Conservation (phyloP, 2,113 vertebrate genomes). For the Donacobius atricapilla region DNA sequence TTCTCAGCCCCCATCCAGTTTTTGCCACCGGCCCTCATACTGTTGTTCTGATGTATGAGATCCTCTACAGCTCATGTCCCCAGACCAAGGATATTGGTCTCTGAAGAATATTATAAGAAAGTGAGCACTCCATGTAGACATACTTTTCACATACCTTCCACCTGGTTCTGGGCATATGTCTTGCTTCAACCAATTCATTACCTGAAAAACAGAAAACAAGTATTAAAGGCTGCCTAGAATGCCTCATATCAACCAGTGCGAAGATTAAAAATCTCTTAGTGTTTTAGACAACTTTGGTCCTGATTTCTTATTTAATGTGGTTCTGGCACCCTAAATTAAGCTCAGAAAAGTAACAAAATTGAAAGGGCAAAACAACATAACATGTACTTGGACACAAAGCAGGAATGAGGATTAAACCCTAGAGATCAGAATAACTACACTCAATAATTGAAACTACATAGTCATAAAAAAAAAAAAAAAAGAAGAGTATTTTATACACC, state of each 20-base stretch:
- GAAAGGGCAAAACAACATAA: not conserved
- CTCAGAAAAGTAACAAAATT: not conserved
- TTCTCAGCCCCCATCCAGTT: not conserved
- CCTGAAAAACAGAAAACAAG: not conserved
- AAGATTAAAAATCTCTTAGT: not conserved
- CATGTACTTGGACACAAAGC: not conserved
- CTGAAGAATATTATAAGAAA: not conserved
- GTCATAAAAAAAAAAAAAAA: not conserved
- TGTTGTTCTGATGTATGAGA: not conserved
- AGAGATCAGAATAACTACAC: not conserved
- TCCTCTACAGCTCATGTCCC: not conserved
- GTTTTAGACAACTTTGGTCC: not conserved
- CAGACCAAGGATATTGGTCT: not conserved
- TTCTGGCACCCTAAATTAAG: not conserved
- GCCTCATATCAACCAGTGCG: not conserved
- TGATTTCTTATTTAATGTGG: not conserved
- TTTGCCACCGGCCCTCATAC: not conserved
- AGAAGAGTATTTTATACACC: not conserved
- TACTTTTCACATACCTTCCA: not conserved
- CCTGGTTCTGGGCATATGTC: not conserved
- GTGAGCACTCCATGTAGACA: not conserved
- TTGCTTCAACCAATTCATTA: not conserved
- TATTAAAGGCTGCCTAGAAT: not conserved
- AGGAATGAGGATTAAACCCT: not conserved
- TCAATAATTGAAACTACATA: not conserved